phyloP scores from a whole-genome alignment of 2,888 invertebrate genomes.

The Ormia ochracea region DNA sequence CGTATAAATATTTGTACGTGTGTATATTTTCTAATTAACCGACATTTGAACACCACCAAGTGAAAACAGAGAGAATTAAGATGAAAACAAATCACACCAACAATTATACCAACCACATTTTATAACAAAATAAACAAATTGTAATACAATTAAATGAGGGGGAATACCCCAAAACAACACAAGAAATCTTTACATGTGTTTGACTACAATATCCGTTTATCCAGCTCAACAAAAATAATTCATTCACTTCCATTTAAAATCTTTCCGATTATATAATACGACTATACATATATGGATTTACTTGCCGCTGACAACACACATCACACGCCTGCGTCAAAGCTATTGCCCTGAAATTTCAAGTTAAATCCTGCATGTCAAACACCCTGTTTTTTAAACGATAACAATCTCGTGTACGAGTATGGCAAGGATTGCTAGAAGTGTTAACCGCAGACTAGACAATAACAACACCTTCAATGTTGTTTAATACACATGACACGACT shows the following conservation, averaged over 20 bases:
- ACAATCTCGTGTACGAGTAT: constrained; percentile 23
- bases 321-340: constrained; percentile 22
- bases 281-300: neutral
- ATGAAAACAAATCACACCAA: constrained; percentile 41
- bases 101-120: neutral
- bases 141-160: neutral
- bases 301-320: neutral
- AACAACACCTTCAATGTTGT: constrained; percentile 1
- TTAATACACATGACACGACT: too few species aligned
- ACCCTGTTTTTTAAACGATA: constrained; percentile 20
- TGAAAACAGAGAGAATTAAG: constrained; percentile 54
- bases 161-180: neutral
- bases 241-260: neutral
- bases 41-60: constrained; percentile 69
- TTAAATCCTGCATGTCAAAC: constrained; percentile 45
- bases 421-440: constrained; percentile 9
- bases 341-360: constrained; percentile 17
- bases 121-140: neutral
- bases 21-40: constrained; percentile 62
- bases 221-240: neutral
- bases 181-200: neutral
- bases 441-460: constrained; percentile 15
- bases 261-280: neutral
- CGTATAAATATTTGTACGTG: too few species aligned
- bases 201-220: constrained; percentile 13